A percentile compares a stretch with the other conserved stretches of the same genome.
These are phyloP conservation scores for Scophthalmus maximus DNA, from an alignment of 2,113 vertebrate species.

Conservation along the genomic window DNA sequence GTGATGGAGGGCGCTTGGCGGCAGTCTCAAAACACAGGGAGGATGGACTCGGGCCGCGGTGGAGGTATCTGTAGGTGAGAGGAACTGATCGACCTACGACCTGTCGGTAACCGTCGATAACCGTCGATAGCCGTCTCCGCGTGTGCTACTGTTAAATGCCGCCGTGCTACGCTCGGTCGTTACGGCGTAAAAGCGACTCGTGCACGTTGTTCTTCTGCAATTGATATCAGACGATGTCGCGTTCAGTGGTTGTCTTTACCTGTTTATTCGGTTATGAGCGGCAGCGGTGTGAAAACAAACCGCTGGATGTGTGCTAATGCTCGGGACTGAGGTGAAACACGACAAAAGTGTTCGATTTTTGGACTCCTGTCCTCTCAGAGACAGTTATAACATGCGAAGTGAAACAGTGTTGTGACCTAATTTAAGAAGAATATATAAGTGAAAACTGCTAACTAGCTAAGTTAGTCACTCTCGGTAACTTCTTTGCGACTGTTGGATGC, in stretches of 20 bases:
- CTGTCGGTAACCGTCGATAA: too few species aligned
- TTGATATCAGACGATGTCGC: not conserved
- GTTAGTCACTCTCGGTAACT: too few species aligned
- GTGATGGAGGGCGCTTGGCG: not conserved
- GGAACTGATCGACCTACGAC: conserved; percentile 51
- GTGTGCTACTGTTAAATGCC: conserved; percentile 17
- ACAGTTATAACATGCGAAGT: too few species aligned
- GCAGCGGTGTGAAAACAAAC: not conserved
- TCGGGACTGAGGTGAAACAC: too few species aligned
- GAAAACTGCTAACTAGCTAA: too few species aligned
- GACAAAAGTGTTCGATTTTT: too few species aligned
- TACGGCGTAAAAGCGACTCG: not conserved
- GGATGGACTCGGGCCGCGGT: conserved; percentile 53
- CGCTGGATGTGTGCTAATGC: not conserved
- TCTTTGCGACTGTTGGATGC: too few species aligned
- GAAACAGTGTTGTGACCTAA: too few species aligned
- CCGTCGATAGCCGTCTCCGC: too few species aligned
- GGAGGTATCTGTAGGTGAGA: conserved; percentile 77
- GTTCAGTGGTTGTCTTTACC: not conserved
- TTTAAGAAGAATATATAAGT: too few species aligned
- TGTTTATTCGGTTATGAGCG: not conserved
- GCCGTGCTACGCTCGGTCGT: not conserved
- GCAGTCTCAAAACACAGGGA: conserved; percentile 32
- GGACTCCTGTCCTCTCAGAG: too few species aligned
- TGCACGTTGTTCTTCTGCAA: too few species aligned